A percentile compares a stretch with the other conserved stretches of the same genome.
Evolutionary conservation across 2,797 vertebrate genomes (phyloP).

Genomic region (Graptemys geographica): DNA sequence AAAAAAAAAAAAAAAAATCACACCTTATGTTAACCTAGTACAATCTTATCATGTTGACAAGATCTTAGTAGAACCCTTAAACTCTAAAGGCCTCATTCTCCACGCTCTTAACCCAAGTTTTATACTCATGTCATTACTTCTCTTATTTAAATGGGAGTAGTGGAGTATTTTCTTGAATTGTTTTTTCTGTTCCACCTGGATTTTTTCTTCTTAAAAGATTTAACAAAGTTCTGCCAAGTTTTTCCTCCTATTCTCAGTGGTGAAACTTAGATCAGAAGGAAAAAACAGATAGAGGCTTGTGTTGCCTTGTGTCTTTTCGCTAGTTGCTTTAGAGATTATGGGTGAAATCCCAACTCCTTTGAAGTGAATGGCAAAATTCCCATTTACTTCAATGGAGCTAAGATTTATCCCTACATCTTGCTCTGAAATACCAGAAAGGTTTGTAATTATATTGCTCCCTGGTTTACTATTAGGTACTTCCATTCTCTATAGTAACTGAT

Average conservation of each 20-base stretch:
- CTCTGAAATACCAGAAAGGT: neutral
- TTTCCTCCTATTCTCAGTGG: neutral
- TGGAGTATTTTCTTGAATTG: neutral
- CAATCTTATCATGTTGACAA: neutral
- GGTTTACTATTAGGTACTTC: neutral
- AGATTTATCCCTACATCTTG: neutral
- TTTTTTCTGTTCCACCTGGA: neutral
- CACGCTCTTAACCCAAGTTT: neutral
- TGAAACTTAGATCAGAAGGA: neutral
- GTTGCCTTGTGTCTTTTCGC: neutral
- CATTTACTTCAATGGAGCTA: neutral
- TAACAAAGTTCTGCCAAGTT: neutral
- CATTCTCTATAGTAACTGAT: neutral
- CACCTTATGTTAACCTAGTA: neutral
- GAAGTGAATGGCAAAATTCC: neutral
- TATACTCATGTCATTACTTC: neutral
- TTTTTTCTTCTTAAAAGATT: slow-evolving; percentile 15
- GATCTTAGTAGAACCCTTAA: neutral
- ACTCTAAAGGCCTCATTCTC: neutral
- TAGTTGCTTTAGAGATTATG: neutral
- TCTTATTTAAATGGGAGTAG: neutral
- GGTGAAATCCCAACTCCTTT: neutral
- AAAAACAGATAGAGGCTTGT: neutral
- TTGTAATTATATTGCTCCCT: neutral
- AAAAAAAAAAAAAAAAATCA: neutral